Evolutionary conservation across 53 echinoderm and acorn worm genomes (phyloP), one percentile per base, ranked within the genome.

Genomic region (Temnopleurus reevesii): DNA sequence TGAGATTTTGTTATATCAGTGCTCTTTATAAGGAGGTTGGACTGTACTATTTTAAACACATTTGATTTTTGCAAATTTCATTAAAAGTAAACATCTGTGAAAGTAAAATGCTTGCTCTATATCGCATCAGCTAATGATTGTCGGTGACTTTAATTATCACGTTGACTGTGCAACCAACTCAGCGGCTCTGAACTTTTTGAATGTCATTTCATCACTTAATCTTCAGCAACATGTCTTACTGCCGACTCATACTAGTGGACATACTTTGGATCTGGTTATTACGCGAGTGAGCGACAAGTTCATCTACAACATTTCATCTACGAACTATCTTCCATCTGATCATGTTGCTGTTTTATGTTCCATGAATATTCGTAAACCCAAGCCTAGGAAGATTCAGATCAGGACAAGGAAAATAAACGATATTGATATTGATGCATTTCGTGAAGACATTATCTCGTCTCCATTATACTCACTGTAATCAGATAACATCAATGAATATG

Each of bases 91-190:
- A n/a, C n/a, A n/a, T n/a, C n/a, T n/a, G n/a, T n/a, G n/a, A n/a
- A n/a, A n/a, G n/a, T n/a, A n/a, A n/a, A n/a, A n/a, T n/a, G n/a
- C n/a, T n/a, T n/a, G n/a, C n/a, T 56, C 58, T n/a, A 51, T 35
- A n/a, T 43, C 56, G 8, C 57, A 83, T 83, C 83, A 55, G 56
- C 35, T 83, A 5, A 38, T 83, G 56, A 58, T 83, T 2, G 83
- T 57, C 5, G 83, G 83, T 83, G 57, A 83, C 83, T 57, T 83
- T 43, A 57, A 83, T 25, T 83, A 56, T 21, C 83, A 83, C 41
- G 30, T 34, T 31, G 83, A 83, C 58, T 83, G 57, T 57, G 58
- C 35, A 19, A 57, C 53, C 25, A 17, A 81, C 81, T 53, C 49
- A 9, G 8, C 3, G 38, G 18, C 83, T 21, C 13, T 17, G 6